phyloP scores from a whole-genome alignment of 1,140 invertebrate species.

The Scaptomyza pallida region DNA sequence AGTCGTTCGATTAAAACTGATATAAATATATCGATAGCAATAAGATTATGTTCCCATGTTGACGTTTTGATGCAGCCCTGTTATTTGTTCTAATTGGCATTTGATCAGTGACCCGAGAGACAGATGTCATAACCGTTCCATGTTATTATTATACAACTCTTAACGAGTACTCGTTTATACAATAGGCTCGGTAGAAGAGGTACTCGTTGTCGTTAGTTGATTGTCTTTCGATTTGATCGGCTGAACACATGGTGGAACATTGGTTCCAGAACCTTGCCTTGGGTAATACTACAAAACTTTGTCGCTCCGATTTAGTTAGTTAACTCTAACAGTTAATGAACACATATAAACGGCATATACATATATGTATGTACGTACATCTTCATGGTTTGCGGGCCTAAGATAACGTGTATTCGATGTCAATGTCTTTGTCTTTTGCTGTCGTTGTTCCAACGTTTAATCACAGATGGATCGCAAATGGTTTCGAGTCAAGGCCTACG shows the following conservation, averaged over 20 bases:
- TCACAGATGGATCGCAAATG: conserved; percentile 60
- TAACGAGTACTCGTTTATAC: conserved; percentile 16
- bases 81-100: background rate
- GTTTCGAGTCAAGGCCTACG: conserved; percentile 71
- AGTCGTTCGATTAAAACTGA: too few relatives aligned
- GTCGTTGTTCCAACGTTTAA: conserved; percentile 37
- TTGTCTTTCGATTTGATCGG: conserved; percentile 25
- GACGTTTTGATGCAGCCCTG: too few relatives aligned
- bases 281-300: conserved; percentile 30
- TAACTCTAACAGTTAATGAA: conserved; percentile 82
- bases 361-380: conserved; percentile 37
- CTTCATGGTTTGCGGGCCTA: conserved; percentile 56
- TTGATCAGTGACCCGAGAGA: too few relatives aligned
- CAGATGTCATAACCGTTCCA: background rate
- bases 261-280: conserved; percentile 45
- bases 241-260: conserved; percentile 19
- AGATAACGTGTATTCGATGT: conserved; percentile 33
- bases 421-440: conserved; percentile 28
- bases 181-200: background rate
- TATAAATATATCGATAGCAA: too few relatives aligned
- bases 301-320: conserved; percentile 78
- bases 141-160: background rate
- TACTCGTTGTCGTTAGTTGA: background rate
- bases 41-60: too few relatives aligned
- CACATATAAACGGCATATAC: conserved; percentile 25